Conservation (phyloP, 2,797 vertebrate species). For the Semaprochilodus insignis region DNA sequence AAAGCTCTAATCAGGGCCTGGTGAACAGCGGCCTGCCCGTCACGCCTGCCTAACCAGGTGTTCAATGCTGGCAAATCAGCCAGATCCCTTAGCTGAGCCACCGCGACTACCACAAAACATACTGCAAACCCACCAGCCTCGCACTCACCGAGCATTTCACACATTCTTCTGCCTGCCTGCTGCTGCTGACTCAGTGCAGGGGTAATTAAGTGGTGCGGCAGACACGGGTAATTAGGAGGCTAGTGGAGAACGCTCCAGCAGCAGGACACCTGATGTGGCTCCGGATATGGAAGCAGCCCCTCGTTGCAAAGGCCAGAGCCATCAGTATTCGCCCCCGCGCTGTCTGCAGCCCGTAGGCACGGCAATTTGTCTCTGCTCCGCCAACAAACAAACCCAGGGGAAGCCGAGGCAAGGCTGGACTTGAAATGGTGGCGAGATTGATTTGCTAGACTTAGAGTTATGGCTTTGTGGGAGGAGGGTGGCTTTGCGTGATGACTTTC, state of each 20-base stretch:
- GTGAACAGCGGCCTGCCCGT: constrained; percentile 6
- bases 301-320: constrained; percentile 43
- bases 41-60: background rate
- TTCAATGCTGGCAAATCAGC: constrained; percentile 8
- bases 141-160: background rate
- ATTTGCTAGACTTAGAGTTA: constrained; percentile 29
- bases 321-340: constrained; percentile 48
- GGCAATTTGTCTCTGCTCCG: constrained; percentile 53
- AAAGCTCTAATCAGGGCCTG: background rate
- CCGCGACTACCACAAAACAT: background rate
- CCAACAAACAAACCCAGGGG: constrained; percentile 50
- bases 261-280: constrained; percentile 27
- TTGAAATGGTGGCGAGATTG: constrained; percentile 42
- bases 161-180: background rate
- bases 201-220: constrained; percentile 45
- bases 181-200: constrained; percentile 31
- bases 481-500: background rate
- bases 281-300: constrained; percentile 37
- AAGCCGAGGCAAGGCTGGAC: constrained; percentile 45
- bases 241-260: constrained; percentile 32
- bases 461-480: background rate
- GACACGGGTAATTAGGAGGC: constrained; percentile 47
- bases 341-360: constrained; percentile 43
- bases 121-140: background rate
- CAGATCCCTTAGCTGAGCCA: background rate